Evolutionary conservation across 2,888 invertebrate genomes (phyloP).

Genomic region (Axea sp.): DNA sequence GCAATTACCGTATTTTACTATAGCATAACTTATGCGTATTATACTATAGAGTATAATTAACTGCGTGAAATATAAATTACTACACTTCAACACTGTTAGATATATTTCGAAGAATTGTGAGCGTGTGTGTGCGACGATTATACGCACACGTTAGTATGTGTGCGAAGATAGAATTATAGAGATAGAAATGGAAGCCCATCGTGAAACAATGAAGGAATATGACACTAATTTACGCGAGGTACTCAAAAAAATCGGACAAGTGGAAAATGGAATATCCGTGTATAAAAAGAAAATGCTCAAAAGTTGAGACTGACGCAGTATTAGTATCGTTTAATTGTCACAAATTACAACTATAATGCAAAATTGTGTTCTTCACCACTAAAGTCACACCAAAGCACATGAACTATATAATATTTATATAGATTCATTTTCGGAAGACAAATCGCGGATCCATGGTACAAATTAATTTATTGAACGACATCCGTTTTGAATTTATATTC

Average conservation of each 20-base stretch:
- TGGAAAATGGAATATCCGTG: too few relatives aligned
- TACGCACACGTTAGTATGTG: conserved; percentile 20
- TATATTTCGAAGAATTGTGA: conserved; percentile 32
- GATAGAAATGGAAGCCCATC: conserved; percentile 45
- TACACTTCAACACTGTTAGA: conserved; percentile 53
- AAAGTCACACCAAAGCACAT: conserved; percentile 13
- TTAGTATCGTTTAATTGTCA: conserved; percentile 10
- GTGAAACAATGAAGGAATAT: conserved; percentile 40
- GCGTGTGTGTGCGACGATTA: conserved; percentile 25
- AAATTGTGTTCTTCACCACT: conserved; percentile 9
- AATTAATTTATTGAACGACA: conserved; percentile 16
- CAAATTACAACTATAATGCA: neutral
- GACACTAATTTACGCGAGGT: neutral
- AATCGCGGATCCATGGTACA: conserved; percentile 14
- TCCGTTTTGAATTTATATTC: neutral
- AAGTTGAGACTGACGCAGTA: conserved; percentile 18
- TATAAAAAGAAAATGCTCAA: neutral
- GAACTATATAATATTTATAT: conserved; percentile 12
- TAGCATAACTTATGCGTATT: conserved; percentile 35
- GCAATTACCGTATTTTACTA: conserved; percentile 37
- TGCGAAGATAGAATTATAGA: conserved; percentile 26
- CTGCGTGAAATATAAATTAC: conserved; percentile 47
- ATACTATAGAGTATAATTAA: conserved; percentile 35
- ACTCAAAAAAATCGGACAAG: too few relatives aligned
- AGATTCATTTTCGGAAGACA: conserved; percentile 3